Percentiles rank a stretch among this genome's conserved stretches.
Conservation (phyloP, 2,113 vertebrate species). For the Paramisgurnus dabryanus region DNA sequence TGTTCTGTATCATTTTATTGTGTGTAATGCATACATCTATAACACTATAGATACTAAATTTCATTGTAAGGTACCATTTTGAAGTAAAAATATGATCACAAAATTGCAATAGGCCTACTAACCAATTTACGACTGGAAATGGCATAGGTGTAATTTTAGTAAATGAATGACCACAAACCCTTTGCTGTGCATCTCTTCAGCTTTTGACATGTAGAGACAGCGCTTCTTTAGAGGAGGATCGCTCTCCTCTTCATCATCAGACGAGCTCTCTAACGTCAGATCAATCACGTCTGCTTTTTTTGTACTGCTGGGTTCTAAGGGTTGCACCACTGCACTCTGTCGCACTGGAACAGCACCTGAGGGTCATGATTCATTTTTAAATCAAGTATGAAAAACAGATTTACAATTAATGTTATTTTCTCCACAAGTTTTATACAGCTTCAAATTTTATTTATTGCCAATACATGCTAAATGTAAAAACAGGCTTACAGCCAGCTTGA, state of each 20-base stretch:
- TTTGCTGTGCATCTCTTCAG: constrained; percentile 83
- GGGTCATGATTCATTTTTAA: neutral
- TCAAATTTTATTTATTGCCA: no score
- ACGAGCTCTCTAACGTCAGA: constrained; percentile 90
- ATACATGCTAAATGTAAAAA: no score
- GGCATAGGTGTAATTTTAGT: neutral
- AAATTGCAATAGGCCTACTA: neutral
- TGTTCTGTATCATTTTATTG: no score
- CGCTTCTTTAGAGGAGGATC: constrained; percentile 84
- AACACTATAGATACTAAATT: no score
- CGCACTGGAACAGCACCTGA: constrained; percentile 79
- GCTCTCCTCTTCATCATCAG: constrained; percentile 80
- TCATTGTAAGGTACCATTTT: no score
- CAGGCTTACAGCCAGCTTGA: no score
- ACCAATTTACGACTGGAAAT: neutral
- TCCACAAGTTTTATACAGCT: neutral
- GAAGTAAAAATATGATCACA: no score
- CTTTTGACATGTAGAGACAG: constrained; percentile 86
- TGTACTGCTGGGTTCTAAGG: constrained; percentile 72
- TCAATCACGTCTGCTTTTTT: constrained; percentile 95
- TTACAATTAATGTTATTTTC: neutral
- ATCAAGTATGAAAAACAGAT: neutral
- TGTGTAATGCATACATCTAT: no score
- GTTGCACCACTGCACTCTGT: constrained; percentile 70
- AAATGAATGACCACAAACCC: constrained; percentile 75